Percentiles rank a stretch among this genome's conserved stretches.
These are phyloP conservation scores for Zoanthus sociatus DNA, from an alignment of 92 coral and sea anemone genomes.

Conservation along the genomic window DNA sequence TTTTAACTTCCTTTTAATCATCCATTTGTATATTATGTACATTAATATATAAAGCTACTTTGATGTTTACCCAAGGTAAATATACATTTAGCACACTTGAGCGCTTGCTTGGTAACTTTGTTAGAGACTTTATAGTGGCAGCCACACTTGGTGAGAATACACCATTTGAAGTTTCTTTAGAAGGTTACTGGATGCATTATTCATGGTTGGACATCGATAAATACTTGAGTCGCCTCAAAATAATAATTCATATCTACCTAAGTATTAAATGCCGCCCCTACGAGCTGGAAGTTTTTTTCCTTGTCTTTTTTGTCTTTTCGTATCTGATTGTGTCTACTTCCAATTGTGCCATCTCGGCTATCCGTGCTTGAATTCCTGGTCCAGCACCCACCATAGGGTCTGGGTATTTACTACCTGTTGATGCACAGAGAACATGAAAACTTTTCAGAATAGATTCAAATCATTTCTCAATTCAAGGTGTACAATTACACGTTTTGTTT, in stretches of 20 bases:
- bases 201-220: not conserved
- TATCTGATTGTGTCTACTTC: conserved; percentile 94
- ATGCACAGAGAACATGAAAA: not conserved
- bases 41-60: too few relatives aligned
- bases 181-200: too few relatives aligned
- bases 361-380: conserved; percentile 88
- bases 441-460: not conserved
- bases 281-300: conserved; percentile 76
- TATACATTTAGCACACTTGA: too few relatives aligned
- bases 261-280: conserved; percentile 7
- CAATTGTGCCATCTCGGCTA: conserved; percentile 92
- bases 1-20: too few relatives aligned
- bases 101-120: too few relatives aligned
- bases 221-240: not conserved
- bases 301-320: conserved; percentile 88
- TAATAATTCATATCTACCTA: conserved; percentile 22
- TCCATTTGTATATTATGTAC: too few relatives aligned
- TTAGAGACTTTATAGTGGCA: too few relatives aligned
- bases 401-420: conserved; percentile 80
- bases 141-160: too few relatives aligned
- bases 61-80: too few relatives aligned
- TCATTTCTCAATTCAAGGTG: not conserved
- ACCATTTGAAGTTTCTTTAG: too few relatives aligned
- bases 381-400: conserved; percentile 90
- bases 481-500: not conserved